phyloP scores from a whole-genome alignment of 2,797 vertebrate genomes.

The Numenius phaeopus region DNA sequence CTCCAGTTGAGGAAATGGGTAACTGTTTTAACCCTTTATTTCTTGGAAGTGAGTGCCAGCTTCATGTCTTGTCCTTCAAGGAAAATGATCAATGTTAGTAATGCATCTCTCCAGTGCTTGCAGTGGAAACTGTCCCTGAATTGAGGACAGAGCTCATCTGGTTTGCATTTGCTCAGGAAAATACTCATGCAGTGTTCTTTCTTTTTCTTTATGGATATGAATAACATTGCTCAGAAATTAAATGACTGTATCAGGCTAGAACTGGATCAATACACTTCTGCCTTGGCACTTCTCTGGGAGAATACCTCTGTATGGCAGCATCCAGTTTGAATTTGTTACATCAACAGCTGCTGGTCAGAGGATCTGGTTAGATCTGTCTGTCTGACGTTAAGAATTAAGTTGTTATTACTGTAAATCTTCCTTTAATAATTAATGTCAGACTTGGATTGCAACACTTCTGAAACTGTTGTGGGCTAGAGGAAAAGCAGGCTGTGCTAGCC shows the following conservation, averaged over 20 bases:
- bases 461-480: neutral
- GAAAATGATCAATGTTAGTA: neutral
- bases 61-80: neutral
- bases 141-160: neutral
- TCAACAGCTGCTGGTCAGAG: neutral
- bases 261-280: neutral
- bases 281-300: neutral
- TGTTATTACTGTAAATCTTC: neutral
- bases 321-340: neutral
- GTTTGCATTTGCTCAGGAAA: neutral
- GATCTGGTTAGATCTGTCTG: neutral
- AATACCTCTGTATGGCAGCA: neutral
- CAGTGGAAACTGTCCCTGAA: neutral
- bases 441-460: neutral
- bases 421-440: neutral
- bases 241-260: neutral
- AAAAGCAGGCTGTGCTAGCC: neutral
- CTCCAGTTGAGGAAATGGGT: neutral
- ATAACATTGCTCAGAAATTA: neutral
- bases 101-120: neutral
- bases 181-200: fast-evolving
- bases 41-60: neutral
- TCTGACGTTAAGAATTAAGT: neutral
- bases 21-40: conserved; percentile 43
- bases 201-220: neutral